A percentile compares a stretch with the other conserved stretches of the same genome.
Conservation (phyloP, 2,113 vertebrate genomes). For the Lucifuga dentata region DNA sequence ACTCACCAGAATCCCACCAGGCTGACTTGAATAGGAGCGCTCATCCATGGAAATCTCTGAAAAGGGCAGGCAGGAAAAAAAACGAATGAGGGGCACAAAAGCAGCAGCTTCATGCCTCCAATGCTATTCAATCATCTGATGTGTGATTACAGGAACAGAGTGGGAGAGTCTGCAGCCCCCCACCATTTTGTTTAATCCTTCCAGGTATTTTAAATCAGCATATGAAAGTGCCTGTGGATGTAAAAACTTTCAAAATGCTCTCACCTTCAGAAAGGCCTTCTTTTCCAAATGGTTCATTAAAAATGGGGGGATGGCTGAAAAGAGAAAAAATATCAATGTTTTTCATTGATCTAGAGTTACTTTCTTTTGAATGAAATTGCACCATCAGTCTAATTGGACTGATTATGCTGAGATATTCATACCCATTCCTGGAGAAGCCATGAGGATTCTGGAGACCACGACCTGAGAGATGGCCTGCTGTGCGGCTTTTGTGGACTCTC, state of each 20-base stretch:
- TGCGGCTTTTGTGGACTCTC: conserved; percentile 93
- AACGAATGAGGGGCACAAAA: conserved; percentile 60
- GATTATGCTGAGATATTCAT: conserved; percentile 32
- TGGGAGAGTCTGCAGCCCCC: background rate
- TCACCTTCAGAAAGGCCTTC: conserved; percentile 96
- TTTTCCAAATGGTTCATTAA: conserved; percentile 98
- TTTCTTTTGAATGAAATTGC: background rate
- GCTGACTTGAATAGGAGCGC: conserved; percentile 96
- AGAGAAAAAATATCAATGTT: conserved; percentile 2
- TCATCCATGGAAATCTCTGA: conserved; percentile 98
- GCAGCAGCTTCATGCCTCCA: conserved; percentile 35
- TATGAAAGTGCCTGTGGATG: too few species aligned
- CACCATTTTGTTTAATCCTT: background rate
- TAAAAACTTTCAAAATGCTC: too few species aligned
- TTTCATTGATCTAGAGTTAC: background rate
- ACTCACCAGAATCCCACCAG: conserved; percentile 98
- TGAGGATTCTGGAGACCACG: conserved; percentile 95
- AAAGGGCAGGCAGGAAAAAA: conserved; percentile 65
- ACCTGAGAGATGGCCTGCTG: conserved; percentile 96
- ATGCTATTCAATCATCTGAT: conserved; percentile 39
- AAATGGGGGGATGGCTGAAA: conserved; percentile 94
- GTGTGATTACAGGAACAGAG: conserved; percentile 24
- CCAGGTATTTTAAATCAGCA: conserved; percentile 7
- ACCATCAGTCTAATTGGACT: background rate
- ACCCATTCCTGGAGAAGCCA: conserved; percentile 99